Evolutionary conservation across 2,888 invertebrate genomes (phyloP).

Genomic region (Drosophila recens): DNA sequence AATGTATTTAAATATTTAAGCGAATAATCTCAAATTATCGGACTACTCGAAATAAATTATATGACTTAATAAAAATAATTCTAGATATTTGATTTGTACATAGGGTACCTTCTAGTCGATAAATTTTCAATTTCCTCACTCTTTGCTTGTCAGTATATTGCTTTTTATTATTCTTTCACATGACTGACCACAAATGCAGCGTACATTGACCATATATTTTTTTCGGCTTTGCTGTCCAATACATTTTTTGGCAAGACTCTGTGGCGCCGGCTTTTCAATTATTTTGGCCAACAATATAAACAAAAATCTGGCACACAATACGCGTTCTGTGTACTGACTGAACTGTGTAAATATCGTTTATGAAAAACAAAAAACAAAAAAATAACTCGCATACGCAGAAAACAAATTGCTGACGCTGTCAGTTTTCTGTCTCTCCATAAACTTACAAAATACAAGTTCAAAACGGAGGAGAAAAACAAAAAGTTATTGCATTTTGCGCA

Average conservation of each 20-base stretch:
- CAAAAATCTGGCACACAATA: slow-evolving; percentile 61
- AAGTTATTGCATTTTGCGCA: slow-evolving; percentile 56
- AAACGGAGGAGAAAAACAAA: slow-evolving; percentile 35
- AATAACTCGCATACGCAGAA: slow-evolving; percentile 37
- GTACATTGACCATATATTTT: slow-evolving; percentile 42
- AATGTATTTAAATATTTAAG: neutral
- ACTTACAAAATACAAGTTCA: slow-evolving; percentile 17
- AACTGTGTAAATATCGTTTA: slow-evolving; percentile 52
- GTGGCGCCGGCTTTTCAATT: slow-evolving; percentile 67
- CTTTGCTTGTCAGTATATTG: neutral
- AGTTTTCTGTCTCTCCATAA: slow-evolving; percentile 43
- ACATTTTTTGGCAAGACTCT: slow-evolving; percentile 72
- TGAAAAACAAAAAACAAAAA: slow-evolving; percentile 31
- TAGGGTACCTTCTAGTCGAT: neutral
- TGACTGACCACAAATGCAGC: slow-evolving; percentile 30
- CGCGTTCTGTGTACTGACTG: slow-evolving; percentile 25
- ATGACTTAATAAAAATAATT: too few relatives aligned
- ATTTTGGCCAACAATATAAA: slow-evolving; percentile 49
- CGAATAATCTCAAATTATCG: too few relatives aligned
- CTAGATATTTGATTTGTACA: too few relatives aligned
- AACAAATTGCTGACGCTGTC: slow-evolving; percentile 55
- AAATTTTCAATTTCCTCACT: neutral
- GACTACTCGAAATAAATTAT: too few relatives aligned
- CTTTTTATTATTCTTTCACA: slow-evolving; percentile 17
- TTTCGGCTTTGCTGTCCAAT: slow-evolving; percentile 28